Evolutionary conservation across 2,113 vertebrate species (phyloP).

Genomic region (Laticauda laticaudata): DNA sequence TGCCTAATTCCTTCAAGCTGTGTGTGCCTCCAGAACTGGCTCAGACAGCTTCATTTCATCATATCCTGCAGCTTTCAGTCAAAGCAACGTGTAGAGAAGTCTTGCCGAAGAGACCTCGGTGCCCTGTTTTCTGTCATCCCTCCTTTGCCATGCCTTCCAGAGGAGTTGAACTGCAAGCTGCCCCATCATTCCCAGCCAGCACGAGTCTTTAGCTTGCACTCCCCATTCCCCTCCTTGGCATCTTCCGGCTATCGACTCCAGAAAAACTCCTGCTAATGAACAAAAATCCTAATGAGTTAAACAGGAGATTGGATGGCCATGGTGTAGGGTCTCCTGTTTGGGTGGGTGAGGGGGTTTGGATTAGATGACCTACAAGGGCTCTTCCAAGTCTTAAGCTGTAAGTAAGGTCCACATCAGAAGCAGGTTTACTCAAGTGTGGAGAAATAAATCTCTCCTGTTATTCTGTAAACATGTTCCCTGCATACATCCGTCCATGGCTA

Average conservation of each 20-base stretch:
- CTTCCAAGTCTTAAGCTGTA: too few relatives aligned
- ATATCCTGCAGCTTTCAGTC: too few relatives aligned
- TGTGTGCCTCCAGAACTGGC: not conserved
- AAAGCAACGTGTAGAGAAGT: not conserved
- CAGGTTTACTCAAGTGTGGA: too few relatives aligned
- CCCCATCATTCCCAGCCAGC: not conserved
- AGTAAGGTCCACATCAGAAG: not conserved
- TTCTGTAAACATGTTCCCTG: not conserved
- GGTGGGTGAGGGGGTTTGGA: too few relatives aligned
- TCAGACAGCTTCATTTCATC: not conserved
- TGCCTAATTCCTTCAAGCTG: not conserved
- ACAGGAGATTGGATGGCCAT: not conserved
- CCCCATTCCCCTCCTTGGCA: not conserved
- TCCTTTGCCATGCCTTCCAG: not conserved
- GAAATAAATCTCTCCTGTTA: too few relatives aligned
- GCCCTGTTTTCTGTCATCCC: not conserved
- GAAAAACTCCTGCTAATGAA: not conserved
- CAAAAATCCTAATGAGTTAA: not conserved
- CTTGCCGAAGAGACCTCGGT: too few relatives aligned
- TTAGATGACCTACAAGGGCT: too few relatives aligned
- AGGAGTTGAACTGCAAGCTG: not conserved
- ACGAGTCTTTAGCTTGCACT: not conserved
- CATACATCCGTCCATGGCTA: not conserved
- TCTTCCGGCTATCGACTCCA: not conserved
- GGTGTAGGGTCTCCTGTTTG: too few relatives aligned